These are phyloP conservation scores for Scleropages formosus DNA, from an alignment of 2,797 vertebrate genomes.

Conservation along the genomic window DNA sequence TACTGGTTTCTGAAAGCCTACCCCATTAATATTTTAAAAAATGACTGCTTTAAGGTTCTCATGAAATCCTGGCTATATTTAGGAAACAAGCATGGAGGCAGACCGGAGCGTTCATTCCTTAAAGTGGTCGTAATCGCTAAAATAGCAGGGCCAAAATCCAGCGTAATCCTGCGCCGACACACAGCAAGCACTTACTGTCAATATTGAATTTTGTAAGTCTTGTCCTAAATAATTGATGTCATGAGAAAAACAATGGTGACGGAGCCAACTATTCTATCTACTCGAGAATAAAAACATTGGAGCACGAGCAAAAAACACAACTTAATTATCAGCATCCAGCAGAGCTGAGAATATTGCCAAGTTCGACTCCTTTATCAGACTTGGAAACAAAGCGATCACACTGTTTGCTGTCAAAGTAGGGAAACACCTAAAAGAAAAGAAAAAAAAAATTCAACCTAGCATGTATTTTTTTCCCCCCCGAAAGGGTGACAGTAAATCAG, in stretches of 20 bases:
- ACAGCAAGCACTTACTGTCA: not conserved
- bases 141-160: conserved; percentile 1
- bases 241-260: not conserved
- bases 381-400: not conserved
- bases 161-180: not conserved
- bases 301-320: not conserved
- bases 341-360: conserved; percentile 4
- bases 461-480: not conserved
- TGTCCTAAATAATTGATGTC: conserved; percentile 1
- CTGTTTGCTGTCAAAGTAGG: no score
- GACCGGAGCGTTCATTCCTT: conserved; percentile 17
- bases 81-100: conserved; percentile 40
- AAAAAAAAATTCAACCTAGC: not conserved
- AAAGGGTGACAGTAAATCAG: conserved; percentile 13
- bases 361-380: not conserved
- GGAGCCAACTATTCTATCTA: not conserved
- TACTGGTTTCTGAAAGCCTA: conserved; percentile 55
- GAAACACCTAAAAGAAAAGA: not conserved
- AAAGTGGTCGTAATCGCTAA: conserved; percentile 14
- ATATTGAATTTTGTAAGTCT: not conserved
- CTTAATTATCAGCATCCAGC: no score
- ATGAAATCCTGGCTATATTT: conserved; percentile 48
- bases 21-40: conserved; percentile 61
- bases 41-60: no score
- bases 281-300: not conserved